A percentile compares a stretch with the other conserved stretches of the same genome.
phyloP scores from a whole-genome alignment of 2,888 invertebrate genomes.

The Habroteleia sp. region DNA sequence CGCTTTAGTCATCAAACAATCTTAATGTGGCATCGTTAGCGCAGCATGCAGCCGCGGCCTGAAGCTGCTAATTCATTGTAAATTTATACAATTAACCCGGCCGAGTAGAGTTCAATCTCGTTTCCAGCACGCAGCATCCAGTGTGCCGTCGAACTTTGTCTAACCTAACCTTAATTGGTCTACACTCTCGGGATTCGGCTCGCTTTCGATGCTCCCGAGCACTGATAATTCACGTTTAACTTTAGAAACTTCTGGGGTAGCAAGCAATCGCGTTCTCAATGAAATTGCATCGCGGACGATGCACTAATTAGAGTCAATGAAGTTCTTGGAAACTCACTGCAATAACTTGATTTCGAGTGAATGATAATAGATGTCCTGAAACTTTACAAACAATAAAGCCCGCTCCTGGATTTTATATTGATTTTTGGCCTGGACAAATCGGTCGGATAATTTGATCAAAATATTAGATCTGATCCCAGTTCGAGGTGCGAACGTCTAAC shows the following conservation, averaged over 20 bases:
- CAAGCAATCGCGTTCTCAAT: slow-evolving; percentile 62
- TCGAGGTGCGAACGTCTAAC: background rate
- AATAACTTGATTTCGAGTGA: slow-evolving; percentile 49
- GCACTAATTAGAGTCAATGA: slow-evolving; percentile 61
- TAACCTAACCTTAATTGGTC: slow-evolving; percentile 65
- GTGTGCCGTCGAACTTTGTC: slow-evolving; percentile 61
- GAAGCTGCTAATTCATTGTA: slow-evolving; percentile 75
- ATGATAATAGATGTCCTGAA: slow-evolving; percentile 35
- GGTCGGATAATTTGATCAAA: slow-evolving; percentile 5
- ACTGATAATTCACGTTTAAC: slow-evolving; percentile 65
- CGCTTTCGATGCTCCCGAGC: slow-evolving; percentile 60
- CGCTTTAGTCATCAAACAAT: slow-evolving; percentile 33
- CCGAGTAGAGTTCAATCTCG: slow-evolving; percentile 57
- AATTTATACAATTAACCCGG: slow-evolving; percentile 77
- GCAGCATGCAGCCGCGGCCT: slow-evolving; percentile 31
- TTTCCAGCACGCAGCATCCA: slow-evolving; percentile 58
- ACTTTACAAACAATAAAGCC: slow-evolving; percentile 18
- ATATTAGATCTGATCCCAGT: background rate
- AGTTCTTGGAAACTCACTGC: slow-evolving; percentile 48
- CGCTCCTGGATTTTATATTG: slow-evolving; percentile 2
- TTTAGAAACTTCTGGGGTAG: slow-evolving; percentile 59
- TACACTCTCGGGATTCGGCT: slow-evolving; percentile 63
- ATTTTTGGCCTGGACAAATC: slow-evolving; percentile 2
- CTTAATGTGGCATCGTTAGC: slow-evolving; percentile 43
- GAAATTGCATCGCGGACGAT: slow-evolving; percentile 61